Base-by-base conservation (phyloP, 2,113 vertebrate species). In the Corythornis vintsioides region DNA sequence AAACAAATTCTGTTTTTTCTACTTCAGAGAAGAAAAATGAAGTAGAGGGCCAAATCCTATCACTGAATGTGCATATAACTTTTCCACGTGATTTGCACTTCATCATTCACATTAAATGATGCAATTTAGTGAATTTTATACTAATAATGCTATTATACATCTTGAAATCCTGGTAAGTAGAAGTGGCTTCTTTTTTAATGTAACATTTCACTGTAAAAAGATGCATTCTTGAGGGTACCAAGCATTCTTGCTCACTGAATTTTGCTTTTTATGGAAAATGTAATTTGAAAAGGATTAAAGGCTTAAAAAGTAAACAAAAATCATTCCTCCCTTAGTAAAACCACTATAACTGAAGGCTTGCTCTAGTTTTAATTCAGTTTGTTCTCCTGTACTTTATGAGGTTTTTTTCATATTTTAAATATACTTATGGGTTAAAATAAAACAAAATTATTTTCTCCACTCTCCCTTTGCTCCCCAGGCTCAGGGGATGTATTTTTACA, bases 211-310 rank as follows among this genome's bases (percentile, higher is more conserved):
- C 19, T 16, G 38, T 73, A 16, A 64, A 59, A 70, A 59, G 75
- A 48, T 5, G 9, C 20, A 3, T 83, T 15, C 38, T 90, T 67
- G 43, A 83, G 56, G 52, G 35, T 59, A 73, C 9, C 26, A 52
- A 88, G 12, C 70, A 25, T 89, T 95, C 75, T 94, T 93, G 43
- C 33, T 33, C 31, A 53, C 28, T 88, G 85, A 43, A 81, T 93
- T 83, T 94, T 91, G 4, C 38, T 82, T 35, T 75, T 92, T 73
- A 40, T 63, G 47, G 72, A 77, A 83, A 90, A 94, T 56, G 2
- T 86, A 86, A 91, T 88, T 94, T 91, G 83, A 67, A 86, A 77
- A 88, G 85, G 52, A 95, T 94, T 94, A 91, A 91, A 91, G 26
- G 48, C 64, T 91, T 92, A 70, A 89, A 91, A 93, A 92, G 55